Base-by-base conservation (phyloP, 2,888 invertebrate species). In the Formica aserva region DNA sequence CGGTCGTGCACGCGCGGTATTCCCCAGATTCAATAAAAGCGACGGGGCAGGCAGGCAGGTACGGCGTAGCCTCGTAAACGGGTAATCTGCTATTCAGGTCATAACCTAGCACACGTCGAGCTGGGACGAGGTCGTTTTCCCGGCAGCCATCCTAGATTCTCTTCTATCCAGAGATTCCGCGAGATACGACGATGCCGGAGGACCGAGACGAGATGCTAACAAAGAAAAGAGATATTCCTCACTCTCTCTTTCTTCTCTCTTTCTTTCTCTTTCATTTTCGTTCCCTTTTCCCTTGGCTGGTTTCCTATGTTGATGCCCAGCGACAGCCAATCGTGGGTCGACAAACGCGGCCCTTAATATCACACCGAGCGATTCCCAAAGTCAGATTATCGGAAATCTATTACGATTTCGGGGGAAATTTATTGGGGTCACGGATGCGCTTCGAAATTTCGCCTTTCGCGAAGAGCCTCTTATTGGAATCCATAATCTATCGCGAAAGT, bases 61-160 rank as follows among this genome's bases (percentile, higher is more conserved):
- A 87, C 82, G 85, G 85, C 82, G 87, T 85, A 85, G 82, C 80
- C 89, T 91, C 91, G 90, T 92, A 92, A 93, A 93, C 90, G 90
- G 90, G 87, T 92, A 91, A 93, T 92, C 91, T 92, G 91, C 91
- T 91, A 92, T 93, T 92, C 93, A 90, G 92, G 92, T 90, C 93
- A 92, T 92, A 93, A 92, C 90, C 90, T 85, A 87, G 87, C 86
- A 88, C 87, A 86, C 84, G 83, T 87, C 81, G 86, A 67, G 55
- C 76, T 87, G 86, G 86, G 86, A 87, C 85, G 89, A 78, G 78
- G 83, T 90, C 91, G 89, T 90, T 92, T 90, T 90, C 87, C 85
- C 86, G 88, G 87, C 87, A 86, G 87, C 91, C 88, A 91, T 90
- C 90, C 89, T 85, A 85, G 88, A 91, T 88, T 91, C 89, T 83